Evolutionary conservation across 2,113 vertebrate species (phyloP), one percentile per base, ranked within the genome.

Genomic region (Podarcis cretensis): DNA sequence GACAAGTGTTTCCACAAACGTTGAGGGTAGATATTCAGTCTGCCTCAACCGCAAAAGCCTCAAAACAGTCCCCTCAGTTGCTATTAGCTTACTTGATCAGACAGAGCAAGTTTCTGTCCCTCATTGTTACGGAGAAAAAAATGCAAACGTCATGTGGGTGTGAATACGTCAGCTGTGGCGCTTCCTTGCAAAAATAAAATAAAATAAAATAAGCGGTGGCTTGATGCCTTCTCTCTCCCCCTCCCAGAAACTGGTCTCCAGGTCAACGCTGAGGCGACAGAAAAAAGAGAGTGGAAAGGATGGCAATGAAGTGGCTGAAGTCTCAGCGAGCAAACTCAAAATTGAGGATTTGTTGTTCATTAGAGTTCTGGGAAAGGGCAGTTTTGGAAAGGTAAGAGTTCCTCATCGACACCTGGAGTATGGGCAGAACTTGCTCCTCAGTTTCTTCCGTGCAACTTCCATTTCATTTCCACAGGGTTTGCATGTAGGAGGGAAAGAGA

Each of bases 321-420:
- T 5, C 87, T 97, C 95, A 68, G 96, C 93, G 2, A 96, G 76
- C 91, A 96, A 95, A 86, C 93, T 98, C 7, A 98, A 98, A 68
- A 97, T 99, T 59, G 93, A 97, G 43, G 97, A 98, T 95, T 98
- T 99, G 87, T 97, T 97, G 0, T 99, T 99, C 91, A 97, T 99
- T 85, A 98, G 99, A 87, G 98, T 99, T 0, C 89, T 99, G 59
- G 99, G 99, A 37, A 99, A 99, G 88, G 99, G 99, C 90, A 99
- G 99, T 94, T 99, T 99, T 92, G 99, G 99, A 93, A 99, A 99
- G 98, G 99, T 99, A 94, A 96, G 97, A 8, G 14, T 32, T 66
- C 9, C 25, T 59, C 18, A 32, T 10, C 2, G 86, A 35, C 10
- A 10, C 80, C 71, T 35, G 76, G 25, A 69, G 30, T 5, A 23